A percentile compares a stretch with the other conserved stretches of the same genome.
phyloP scores from a whole-genome alignment of 2,888 invertebrate genomes.

The Agelastica alni region DNA sequence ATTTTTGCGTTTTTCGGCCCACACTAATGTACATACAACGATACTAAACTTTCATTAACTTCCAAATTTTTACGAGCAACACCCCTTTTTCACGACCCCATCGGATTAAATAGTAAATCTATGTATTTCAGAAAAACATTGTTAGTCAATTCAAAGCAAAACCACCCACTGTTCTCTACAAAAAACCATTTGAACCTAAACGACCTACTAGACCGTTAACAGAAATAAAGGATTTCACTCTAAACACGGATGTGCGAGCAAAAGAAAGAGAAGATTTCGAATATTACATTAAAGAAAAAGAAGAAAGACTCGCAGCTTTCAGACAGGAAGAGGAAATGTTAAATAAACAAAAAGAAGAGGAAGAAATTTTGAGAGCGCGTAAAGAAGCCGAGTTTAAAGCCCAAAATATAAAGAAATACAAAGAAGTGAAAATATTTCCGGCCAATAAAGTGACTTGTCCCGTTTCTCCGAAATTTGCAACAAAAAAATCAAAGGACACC shows the following conservation, averaged over 20 bases:
- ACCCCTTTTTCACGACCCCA: too few species aligned
- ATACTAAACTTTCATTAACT: too few species aligned
- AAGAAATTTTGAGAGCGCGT: constrained; percentile 60
- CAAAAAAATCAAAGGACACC: constrained; percentile 18
- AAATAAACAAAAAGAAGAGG: constrained; percentile 56
- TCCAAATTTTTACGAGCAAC: too few species aligned
- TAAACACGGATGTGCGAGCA: constrained; percentile 69
- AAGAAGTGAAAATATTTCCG: constrained; percentile 60
- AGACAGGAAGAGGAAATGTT: constrained; percentile 27
- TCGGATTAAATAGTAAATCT: too few species aligned
- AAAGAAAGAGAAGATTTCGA: constrained; percentile 67
- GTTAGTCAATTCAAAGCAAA: constrained; percentile 65
- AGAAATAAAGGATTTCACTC: constrained; percentile 60
- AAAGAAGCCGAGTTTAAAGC: constrained; percentile 66
- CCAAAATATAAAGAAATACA: constrained; percentile 63
- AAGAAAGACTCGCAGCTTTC: constrained; percentile 51
- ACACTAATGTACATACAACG: too few species aligned
- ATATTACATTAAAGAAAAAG: constrained; percentile 60
- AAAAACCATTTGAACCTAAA: constrained; percentile 68
- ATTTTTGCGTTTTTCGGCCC: too few species aligned
- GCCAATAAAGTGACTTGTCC: constrained; percentile 66
- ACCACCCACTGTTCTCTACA: constrained; percentile 64
- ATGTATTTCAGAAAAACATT: too few species aligned
- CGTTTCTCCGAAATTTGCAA: constrained; percentile 63
- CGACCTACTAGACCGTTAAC: constrained; percentile 57